Conservation (phyloP, 2,888 invertebrate genomes). For the Melipona beecheii region DNA sequence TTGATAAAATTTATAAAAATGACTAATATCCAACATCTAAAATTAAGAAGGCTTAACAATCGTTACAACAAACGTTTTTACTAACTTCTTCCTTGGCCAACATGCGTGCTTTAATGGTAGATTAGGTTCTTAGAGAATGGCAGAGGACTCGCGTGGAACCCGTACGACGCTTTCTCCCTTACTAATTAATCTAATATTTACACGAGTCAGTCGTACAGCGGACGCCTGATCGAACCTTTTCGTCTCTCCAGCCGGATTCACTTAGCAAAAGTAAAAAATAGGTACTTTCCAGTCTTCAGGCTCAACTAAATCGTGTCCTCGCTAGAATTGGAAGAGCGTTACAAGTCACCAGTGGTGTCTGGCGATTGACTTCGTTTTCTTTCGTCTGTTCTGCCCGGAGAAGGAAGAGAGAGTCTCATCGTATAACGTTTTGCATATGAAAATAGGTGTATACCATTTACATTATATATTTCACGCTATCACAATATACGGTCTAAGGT, state of each 20-base stretch:
- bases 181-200: slow-evolving; percentile 72
- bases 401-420: slow-evolving; percentile 52
- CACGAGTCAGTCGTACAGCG: slow-evolving; percentile 58
- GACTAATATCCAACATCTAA: background rate
- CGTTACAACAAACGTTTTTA: background rate
- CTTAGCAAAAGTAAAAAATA: slow-evolving; percentile 63
- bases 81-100: background rate
- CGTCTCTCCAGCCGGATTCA: slow-evolving; percentile 29
- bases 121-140: slow-evolving; percentile 8
- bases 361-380: background rate
- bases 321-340: slow-evolving; percentile 74
- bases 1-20: background rate
- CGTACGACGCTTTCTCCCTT: slow-evolving; percentile 40
- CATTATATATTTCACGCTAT: slow-evolving; percentile 68
- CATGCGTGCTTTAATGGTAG: background rate
- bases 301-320: slow-evolving; percentile 45
- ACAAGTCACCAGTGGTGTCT: slow-evolving; percentile 28
- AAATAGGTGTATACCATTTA: slow-evolving; percentile 78
- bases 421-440: slow-evolving; percentile 73
- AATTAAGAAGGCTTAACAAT: background rate
- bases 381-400: slow-evolving; percentile 1
- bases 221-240: slow-evolving; percentile 32
- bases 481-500: slow-evolving; percentile 66
- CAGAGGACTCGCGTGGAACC: slow-evolving; percentile 34
- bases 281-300: slow-evolving; percentile 47